phyloP scores from a whole-genome alignment of 2,113 vertebrate species.

The Prunella fulvescens region DNA sequence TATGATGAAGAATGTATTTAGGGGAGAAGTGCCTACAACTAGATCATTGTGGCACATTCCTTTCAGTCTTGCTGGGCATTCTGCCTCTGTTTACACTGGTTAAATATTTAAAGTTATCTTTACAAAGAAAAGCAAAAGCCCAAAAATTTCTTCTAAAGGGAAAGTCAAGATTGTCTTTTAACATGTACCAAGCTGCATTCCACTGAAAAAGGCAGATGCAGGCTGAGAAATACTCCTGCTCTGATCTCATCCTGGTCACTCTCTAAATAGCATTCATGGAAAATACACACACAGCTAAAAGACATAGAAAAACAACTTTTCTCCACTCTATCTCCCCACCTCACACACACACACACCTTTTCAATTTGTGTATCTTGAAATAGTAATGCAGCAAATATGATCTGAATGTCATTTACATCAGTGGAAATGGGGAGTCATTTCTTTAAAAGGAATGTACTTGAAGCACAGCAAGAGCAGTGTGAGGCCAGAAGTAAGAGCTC shows the following conservation, averaged over 20 bases:
- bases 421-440: neutral
- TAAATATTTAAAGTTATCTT: constrained; percentile 30
- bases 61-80: neutral
- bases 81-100: constrained; percentile 19
- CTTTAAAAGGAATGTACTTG: neutral
- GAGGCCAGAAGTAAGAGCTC: neutral
- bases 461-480: neutral
- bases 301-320: neutral
- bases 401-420: constrained; percentile 3
- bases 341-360: neutral
- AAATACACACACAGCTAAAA: neutral
- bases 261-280: neutral
- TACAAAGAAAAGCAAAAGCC: constrained; percentile 12
- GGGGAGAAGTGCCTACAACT: neutral
- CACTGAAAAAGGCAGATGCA: neutral
- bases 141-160: neutral
- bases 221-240: neutral
- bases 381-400: constrained; percentile 10
- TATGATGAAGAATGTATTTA: neutral
- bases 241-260: neutral
- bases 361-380: neutral
- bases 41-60: neutral
- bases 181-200: neutral
- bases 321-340: neutral
- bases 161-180: neutral